Evolutionary conservation across 2,113 vertebrate species (phyloP).

Genomic region (Pogona vitticeps): DNA sequence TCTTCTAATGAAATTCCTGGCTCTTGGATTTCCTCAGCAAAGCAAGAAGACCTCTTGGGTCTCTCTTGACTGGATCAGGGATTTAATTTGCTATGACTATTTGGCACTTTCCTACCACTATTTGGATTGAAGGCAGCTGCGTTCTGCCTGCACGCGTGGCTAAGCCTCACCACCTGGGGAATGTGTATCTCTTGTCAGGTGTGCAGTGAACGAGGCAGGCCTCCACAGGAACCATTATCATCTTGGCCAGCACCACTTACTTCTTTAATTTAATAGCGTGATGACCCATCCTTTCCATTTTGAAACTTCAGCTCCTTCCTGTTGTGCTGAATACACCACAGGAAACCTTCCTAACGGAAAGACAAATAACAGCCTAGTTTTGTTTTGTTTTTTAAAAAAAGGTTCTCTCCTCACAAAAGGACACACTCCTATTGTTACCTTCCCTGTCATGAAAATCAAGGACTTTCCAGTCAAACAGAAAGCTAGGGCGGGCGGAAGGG

Average conservation of each 20-base stretch:
- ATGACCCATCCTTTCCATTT: constrained; percentile 25
- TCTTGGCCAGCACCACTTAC: not conserved
- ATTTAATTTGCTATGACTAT: constrained; percentile 58
- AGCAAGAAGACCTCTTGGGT: constrained; percentile 40
- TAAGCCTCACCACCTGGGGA: constrained; percentile 48
- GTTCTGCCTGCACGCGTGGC: constrained; percentile 53
- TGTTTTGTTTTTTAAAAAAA: too few species aligned
- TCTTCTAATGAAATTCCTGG: not conserved
- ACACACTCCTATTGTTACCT: not conserved
- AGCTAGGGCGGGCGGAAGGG: too few species aligned
- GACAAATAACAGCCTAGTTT: not conserved
- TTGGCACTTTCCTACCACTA: constrained; percentile 48
- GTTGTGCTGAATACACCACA: not conserved
- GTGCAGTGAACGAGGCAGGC: constrained; percentile 45
- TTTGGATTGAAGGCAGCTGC: constrained; percentile 62
- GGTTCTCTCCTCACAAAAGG: not conserved
- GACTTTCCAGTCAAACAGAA: not conserved
- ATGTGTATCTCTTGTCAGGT: constrained; percentile 49
- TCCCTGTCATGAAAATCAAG: not conserved
- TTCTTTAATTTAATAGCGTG: constrained; percentile 48
- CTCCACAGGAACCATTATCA: constrained; percentile 34
- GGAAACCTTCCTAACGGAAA: constrained; percentile 30
- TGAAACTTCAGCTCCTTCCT: constrained; percentile 30
- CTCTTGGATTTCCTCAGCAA: constrained; percentile 20
- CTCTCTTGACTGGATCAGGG: constrained; percentile 41